Evolutionary conservation across 1,140 invertebrate genomes (phyloP).

Genomic region (Drosophila pseudoananassae): DNA sequence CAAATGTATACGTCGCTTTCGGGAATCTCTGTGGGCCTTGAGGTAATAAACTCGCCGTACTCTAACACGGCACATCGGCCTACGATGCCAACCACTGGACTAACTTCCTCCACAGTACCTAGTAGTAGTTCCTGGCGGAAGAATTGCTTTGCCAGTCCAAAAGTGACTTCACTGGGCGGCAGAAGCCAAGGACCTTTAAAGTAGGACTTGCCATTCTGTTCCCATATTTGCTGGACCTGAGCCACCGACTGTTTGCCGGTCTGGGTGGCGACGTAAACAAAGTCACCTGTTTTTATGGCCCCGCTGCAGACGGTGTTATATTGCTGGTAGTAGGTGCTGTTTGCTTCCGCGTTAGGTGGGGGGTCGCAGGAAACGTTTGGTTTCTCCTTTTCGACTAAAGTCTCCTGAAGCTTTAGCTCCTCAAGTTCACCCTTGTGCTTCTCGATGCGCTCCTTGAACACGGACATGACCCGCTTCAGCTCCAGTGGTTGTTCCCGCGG

Average conservation of each 20-base stretch:
- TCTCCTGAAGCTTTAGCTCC: slow-evolving; percentile 92
- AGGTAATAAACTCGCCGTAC: slow-evolving; percentile 95
- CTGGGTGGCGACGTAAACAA: slow-evolving; percentile 95
- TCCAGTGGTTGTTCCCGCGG: slow-evolving; percentile 90
- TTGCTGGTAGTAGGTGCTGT: slow-evolving; percentile 95
- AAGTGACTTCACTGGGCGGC: slow-evolving; percentile 92
- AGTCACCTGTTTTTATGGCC: slow-evolving; percentile 95
- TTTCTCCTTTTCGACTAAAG: slow-evolving; percentile 91
- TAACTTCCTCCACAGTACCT: slow-evolving; percentile 95
- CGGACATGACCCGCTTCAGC: slow-evolving; percentile 94
- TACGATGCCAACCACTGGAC: slow-evolving; percentile 94
- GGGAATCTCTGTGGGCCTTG: slow-evolving; percentile 96
- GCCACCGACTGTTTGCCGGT: slow-evolving; percentile 94
- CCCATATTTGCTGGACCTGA: slow-evolving; percentile 98
- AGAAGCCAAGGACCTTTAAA: slow-evolving; percentile 97
- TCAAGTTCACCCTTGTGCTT: slow-evolving; percentile 96
- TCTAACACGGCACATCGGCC: slow-evolving; percentile 96
- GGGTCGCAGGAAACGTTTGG: slow-evolving; percentile 88
- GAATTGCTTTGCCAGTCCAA: slow-evolving; percentile 87
- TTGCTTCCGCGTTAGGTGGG: slow-evolving; percentile 86
- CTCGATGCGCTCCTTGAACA: slow-evolving; percentile 95
- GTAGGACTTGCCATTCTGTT: slow-evolving; percentile 93
- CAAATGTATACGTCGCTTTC: slow-evolving; percentile 97
- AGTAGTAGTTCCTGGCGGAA: slow-evolving; percentile 98
- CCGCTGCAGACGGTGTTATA: slow-evolving; percentile 93